Base-by-base conservation (phyloP, 2,797 vertebrate species). In the Anguilla anguilla region DNA sequence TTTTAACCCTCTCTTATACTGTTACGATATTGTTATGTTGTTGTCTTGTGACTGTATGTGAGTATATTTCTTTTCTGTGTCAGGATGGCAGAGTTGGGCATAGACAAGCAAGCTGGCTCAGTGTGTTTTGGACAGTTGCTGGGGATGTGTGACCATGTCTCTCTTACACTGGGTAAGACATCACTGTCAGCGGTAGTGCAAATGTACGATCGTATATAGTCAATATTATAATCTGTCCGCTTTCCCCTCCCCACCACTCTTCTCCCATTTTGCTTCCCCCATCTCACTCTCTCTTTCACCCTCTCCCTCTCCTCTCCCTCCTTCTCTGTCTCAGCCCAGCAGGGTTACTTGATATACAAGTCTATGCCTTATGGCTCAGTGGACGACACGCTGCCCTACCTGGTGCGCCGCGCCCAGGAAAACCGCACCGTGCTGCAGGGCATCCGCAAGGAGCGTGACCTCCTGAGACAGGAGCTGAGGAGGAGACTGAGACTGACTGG, bases 101-200 rank as follows among this genome's bases (percentile, higher is more conserved):
- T 97, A 3, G 87, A 94, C 86, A 94, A 89, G 91, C 89, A 92
- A 7, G 90, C 90, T 0, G 96, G 96, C 28, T 94, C 95, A 0
- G 96, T 98, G 88, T 97, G 96, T 90, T 98, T 98, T 2, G 97
- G 97, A 82, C 98, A 98, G 94, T 95, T 98, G 88, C 94, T 98
- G 90, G 98, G 97, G 49, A 98, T 98, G 98, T 98, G 97, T 90
- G 98, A 98, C 90, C 97, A 98, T 0, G 96, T 98, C 85, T 98
- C 98, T 85, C 96, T 98, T 88, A 97, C 97, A 2, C 88, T 98
- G 19, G 98, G 97, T 98, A 93, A 94, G 97, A 51, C 74, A 13
- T 22, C 59, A 57, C 64, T 87, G 53, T 59, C 31, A 74, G n/a
- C 19, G 35, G 53, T 35, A 22, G 67, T 25, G n/a, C 7, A 46